Conservation (phyloP, 2,888 invertebrate species). For the Thymelicus lineola region DNA sequence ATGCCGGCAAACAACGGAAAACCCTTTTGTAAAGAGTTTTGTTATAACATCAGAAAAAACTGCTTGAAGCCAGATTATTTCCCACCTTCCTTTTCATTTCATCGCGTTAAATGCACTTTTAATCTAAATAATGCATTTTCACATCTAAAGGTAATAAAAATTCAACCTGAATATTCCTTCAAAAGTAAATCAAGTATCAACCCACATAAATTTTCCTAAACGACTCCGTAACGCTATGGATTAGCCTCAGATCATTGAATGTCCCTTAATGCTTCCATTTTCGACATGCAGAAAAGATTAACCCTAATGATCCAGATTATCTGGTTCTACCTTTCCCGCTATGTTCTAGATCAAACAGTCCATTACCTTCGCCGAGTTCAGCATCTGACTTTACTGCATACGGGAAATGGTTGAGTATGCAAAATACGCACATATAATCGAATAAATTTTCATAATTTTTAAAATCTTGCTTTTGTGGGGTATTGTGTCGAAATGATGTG, state of each 20-base stretch:
- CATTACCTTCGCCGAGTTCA: background rate
- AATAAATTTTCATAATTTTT: too few species aligned
- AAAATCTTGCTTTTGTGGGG: too few species aligned
- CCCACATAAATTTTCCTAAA: constrained; percentile 31
- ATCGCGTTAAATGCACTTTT: background rate
- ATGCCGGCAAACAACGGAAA: too few species aligned
- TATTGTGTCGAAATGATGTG: too few species aligned
- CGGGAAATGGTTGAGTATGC: too few species aligned
- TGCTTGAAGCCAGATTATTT: too few species aligned
- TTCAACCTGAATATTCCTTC: constrained; percentile 3
- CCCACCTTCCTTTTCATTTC: too few species aligned
- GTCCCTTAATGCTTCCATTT: constrained; percentile 31
- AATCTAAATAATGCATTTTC: background rate
- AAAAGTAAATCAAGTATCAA: constrained; percentile 29
- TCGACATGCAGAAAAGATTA: constrained; percentile 34
- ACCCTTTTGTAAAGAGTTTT: too few species aligned
- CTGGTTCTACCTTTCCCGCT: constrained; percentile 8
- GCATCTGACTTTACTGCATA: background rate
- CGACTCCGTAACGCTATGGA: constrained; percentile 28
- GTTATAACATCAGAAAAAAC: too few species aligned
- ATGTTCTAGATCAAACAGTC: constrained; percentile 9
- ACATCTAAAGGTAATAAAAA: background rate
- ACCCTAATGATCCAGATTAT: constrained; percentile 31
- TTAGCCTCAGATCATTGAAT: constrained; percentile 36
- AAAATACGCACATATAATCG: too few species aligned